These are phyloP conservation scores for Misgurnus mizolepis DNA, from an alignment of 2,113 vertebrate species.

Conservation along the genomic window DNA sequence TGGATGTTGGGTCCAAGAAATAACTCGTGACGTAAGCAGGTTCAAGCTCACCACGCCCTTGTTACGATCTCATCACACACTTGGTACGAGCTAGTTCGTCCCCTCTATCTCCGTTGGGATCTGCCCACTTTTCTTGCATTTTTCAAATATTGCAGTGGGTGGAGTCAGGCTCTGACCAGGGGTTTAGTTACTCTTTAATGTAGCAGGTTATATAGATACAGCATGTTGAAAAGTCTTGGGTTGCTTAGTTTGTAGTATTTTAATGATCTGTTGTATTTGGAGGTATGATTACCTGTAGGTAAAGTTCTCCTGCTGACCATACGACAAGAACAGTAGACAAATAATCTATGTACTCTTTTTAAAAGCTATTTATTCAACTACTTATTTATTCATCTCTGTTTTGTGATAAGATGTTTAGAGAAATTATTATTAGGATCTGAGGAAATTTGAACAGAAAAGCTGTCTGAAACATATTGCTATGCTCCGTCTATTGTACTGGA, in stretches of 20 bases:
- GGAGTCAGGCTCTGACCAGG: too few relatives aligned
- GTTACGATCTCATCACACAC: too few relatives aligned
- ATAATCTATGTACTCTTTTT: slow-evolving; percentile 24
- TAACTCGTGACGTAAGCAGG: too few relatives aligned
- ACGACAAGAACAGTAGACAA: slow-evolving; percentile 26
- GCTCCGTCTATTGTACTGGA: slow-evolving; percentile 5
- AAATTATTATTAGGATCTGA: not conserved
- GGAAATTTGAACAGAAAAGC: not conserved
- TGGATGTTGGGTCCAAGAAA: too few relatives aligned
- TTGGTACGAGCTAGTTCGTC: too few relatives aligned
- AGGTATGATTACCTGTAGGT: slow-evolving; percentile 39
- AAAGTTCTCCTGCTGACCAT: slow-evolving; percentile 16
- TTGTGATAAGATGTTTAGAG: not conserved
- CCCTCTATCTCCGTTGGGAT: too few relatives aligned
- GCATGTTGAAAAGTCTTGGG: slow-evolving; percentile 29
- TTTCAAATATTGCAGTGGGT: too few relatives aligned
- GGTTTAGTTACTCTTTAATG: too few relatives aligned
- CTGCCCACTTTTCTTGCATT: too few relatives aligned
- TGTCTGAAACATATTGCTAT: not conserved
- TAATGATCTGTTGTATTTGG: slow-evolving; percentile 45
- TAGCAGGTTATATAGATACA: slow-evolving; percentile 27
- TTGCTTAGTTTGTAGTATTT: slow-evolving; percentile 50
- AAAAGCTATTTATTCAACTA: slow-evolving; percentile 3
- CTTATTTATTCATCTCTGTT: slow-evolving; percentile 7
- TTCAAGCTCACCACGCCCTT: too few relatives aligned